phyloP scores from a whole-genome alignment of 2,888 invertebrate genomes.

The Parnassius orleans region DNA sequence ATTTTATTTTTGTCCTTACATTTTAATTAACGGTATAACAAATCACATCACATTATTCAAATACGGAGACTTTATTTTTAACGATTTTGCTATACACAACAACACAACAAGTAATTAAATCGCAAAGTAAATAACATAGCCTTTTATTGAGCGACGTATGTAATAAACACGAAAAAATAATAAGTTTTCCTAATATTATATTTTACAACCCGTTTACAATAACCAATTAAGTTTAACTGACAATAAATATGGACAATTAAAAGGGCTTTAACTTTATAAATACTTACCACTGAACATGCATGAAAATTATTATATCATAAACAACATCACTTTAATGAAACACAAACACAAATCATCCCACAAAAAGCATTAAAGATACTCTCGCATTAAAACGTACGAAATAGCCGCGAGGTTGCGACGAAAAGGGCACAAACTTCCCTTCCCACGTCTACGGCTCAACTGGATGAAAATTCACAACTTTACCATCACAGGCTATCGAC shows the following conservation, averaged over 20 bases:
- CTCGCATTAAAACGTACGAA: conserved; percentile 3
- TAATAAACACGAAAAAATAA: too few species aligned
- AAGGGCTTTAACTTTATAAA: background rate
- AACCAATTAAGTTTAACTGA: background rate
- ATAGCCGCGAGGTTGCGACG: conserved; percentile 2
- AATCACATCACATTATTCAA: too few species aligned
- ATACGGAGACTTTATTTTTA: background rate
- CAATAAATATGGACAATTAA: background rate
- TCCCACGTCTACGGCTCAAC: conserved; percentile 36
- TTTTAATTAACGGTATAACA: too few species aligned
- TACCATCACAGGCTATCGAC: conserved; percentile 23
- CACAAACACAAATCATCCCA: conserved; percentile 33
- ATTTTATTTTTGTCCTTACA: too few species aligned
- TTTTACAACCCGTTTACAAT: background rate
- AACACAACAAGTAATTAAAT: background rate
- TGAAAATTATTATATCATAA: background rate
- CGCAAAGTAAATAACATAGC: too few species aligned
- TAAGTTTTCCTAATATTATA: background rate
- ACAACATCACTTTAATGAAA: conserved; percentile 11
- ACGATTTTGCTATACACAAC: background rate
- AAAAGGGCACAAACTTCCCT: conserved; percentile 35
- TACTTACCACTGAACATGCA: conserved; percentile 8
- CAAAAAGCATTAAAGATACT: background rate
- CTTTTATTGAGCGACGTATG: too few species aligned
- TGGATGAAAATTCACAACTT: conserved; percentile 31